These are phyloP conservation scores for Gryon sp. DNA, from an alignment of 1,140 invertebrate species.

Conservation along the genomic window DNA sequence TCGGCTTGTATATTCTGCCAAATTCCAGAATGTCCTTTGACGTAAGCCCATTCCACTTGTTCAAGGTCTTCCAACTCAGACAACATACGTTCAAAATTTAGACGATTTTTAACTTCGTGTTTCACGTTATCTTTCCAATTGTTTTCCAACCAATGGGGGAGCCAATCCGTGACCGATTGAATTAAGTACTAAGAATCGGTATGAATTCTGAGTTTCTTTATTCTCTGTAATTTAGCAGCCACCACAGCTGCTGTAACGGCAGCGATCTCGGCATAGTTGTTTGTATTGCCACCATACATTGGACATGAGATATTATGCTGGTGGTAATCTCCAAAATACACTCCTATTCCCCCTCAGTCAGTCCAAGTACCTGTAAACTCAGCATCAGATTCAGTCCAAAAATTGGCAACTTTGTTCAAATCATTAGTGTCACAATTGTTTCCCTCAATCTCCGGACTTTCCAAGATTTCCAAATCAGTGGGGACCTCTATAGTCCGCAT, in stretches of 20 bases:
- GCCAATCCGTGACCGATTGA: neutral
- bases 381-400: neutral
- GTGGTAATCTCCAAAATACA: constrained; percentile 11
- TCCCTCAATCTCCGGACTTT: no score
- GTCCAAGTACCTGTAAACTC: constrained; percentile 17
- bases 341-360: constrained; percentile 18
- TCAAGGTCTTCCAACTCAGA: neutral
- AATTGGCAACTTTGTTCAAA: neutral
- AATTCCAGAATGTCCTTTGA: constrained; percentile 8
- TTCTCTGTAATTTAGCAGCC: neutral
- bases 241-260: constrained; percentile 1
- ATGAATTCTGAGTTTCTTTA: neutral
- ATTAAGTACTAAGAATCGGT: constrained; percentile 8
- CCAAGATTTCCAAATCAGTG: no score
- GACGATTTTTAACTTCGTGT: neutral
- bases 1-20: neutral
- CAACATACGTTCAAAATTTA: neutral
- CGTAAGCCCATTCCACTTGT: constrained; percentile 1
- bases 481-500: neutral
- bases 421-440: no score
- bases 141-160: neutral
- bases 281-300: no score
- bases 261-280: constrained; percentile 19
- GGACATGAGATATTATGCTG: constrained; percentile 5
- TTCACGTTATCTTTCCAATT: constrained; percentile 7